Percentiles rank a stretch among this genome's conserved stretches.
Conservation (phyloP, 2,797 vertebrate species). For the Phoeniculus purpureus region DNA sequence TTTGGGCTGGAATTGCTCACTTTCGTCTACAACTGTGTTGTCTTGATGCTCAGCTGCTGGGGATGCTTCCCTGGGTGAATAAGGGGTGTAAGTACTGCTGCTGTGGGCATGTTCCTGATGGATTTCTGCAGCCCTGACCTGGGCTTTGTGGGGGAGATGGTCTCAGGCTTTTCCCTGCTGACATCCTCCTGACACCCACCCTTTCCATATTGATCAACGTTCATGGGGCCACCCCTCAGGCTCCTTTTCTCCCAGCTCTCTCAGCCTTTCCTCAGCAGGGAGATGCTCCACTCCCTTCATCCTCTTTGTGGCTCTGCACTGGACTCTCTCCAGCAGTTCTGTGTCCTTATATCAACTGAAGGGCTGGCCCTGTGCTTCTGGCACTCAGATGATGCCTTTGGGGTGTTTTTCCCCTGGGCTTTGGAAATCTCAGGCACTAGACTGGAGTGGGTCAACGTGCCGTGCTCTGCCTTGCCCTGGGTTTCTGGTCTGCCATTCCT, state of each 20-base stretch:
- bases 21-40: background rate
- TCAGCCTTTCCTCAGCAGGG: too few species aligned
- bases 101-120: fast-evolving
- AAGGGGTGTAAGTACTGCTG: background rate
- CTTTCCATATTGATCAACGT: too few species aligned
- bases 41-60: fast-evolving
- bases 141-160: background rate
- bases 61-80: fast-evolving
- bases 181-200: too few species aligned
- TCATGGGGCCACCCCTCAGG: too few species aligned
- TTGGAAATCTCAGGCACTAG: conserved; percentile 2
- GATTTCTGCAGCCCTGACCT: background rate
- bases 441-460: background rate
- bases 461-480: background rate
- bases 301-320: too few species aligned
- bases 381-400: background rate
- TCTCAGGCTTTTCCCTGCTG: background rate
- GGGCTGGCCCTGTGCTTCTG: background rate
- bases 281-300: too few species aligned
- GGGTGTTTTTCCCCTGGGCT: background rate
- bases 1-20: background rate
- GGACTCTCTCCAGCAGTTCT: too few species aligned
- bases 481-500: background rate
- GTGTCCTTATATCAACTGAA: background rate
- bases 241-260: too few species aligned